Evolutionary conservation across 2,888 invertebrate genomes (phyloP).

Genomic region (Hoplodrina ambigua): DNA sequence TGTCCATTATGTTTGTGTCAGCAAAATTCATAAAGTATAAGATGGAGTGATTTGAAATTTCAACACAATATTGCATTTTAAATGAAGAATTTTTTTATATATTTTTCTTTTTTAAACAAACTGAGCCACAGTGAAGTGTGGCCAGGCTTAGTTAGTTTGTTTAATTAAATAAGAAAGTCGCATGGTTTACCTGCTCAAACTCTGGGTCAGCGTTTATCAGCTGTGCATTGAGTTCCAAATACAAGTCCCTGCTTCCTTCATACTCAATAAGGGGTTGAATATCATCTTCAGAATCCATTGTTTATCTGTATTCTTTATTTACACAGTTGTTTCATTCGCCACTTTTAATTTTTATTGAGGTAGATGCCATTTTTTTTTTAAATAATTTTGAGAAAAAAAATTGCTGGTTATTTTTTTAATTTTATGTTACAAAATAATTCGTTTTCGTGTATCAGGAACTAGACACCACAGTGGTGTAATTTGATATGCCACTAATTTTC

Average conservation of each 20-base stretch:
- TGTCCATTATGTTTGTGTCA: too few species aligned
- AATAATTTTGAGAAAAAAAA: neutral
- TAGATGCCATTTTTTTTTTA: slow-evolving; percentile 16
- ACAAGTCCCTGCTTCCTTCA: slow-evolving; percentile 67
- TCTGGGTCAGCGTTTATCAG: slow-evolving; percentile 78
- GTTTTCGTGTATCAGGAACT: slow-evolving; percentile 19
- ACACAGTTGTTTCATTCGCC: slow-evolving; percentile 22
- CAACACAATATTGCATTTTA: too few species aligned
- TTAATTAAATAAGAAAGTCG: neutral
- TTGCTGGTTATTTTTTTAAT: neutral
- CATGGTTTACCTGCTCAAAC: slow-evolving; percentile 81
- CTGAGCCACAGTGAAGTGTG: too few species aligned
- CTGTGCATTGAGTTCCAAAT: slow-evolving; percentile 74
- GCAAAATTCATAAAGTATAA: too few species aligned
- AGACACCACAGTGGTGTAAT: slow-evolving; percentile 17
- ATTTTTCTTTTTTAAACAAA: too few species aligned
- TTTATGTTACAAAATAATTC: slow-evolving; percentile 12
- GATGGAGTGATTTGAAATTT: too few species aligned
- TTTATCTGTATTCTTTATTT: slow-evolving; percentile 36
- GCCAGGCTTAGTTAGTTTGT: too few species aligned
- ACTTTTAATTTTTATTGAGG: slow-evolving; percentile 6
- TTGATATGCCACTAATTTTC: slow-evolving; percentile 30
- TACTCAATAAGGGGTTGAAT: slow-evolving; percentile 82
- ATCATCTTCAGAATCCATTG: slow-evolving; percentile 83
- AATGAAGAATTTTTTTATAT: too few species aligned